Conservation (phyloP, 1,140 invertebrate genomes). For the Coenobita brevimanus region DNA sequence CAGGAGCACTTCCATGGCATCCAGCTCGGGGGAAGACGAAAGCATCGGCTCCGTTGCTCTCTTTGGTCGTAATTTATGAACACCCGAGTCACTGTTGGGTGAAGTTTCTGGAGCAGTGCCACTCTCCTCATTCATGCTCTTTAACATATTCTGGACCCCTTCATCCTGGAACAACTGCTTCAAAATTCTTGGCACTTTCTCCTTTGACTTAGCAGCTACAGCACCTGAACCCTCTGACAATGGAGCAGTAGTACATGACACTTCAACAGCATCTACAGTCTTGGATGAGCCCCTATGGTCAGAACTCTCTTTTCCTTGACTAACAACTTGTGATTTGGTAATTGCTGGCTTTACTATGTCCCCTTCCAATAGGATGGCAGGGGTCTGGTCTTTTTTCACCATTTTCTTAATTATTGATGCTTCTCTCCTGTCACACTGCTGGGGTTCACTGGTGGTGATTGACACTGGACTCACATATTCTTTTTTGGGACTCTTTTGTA, state of each 20-base stretch:
- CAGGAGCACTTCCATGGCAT: conserved; percentile 38
- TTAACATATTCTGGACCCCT: conserved; percentile 69
- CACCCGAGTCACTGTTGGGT: conserved; percentile 44
- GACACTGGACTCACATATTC: too few species aligned
- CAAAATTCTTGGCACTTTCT: conserved; percentile 67
- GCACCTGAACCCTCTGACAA: conserved; percentile 15
- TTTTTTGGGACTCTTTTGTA: too few species aligned
- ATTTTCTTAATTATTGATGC: neutral
- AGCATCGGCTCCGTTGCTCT: conserved; percentile 62
- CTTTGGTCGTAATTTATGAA: conserved; percentile 64
- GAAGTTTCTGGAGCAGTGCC: conserved; percentile 49
- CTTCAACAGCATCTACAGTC: neutral
- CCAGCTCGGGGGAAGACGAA: conserved; percentile 58
- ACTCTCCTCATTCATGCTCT: conserved; percentile 62
- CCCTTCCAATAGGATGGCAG: neutral
- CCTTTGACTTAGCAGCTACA: conserved; percentile 52
- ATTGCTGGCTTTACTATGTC: neutral
- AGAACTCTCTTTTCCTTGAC: neutral
- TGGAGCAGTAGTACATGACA: neutral
- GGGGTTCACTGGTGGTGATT: too few species aligned
- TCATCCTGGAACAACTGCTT: conserved; percentile 69
- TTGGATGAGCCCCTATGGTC: neutral
- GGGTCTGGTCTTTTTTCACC: neutral
- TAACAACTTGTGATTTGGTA: conserved; percentile 22
- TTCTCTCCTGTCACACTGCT: too few species aligned